These are phyloP conservation scores for Ptychochromis oligacanthus DNA, from an alignment of 2,113 vertebrate genomes.

Conservation along the genomic window DNA sequence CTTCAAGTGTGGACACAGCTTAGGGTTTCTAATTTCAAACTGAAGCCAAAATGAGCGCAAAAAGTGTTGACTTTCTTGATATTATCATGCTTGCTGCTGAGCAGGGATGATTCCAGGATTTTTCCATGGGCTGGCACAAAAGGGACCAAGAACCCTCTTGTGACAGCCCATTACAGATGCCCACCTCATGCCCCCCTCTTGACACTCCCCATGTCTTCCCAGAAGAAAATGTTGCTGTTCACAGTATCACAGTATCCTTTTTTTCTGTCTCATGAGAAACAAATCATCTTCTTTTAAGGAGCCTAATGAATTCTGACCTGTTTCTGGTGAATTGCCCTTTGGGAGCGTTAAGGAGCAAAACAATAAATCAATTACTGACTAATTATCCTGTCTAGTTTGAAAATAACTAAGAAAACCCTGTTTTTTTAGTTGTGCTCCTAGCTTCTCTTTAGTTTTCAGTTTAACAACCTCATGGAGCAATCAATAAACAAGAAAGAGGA, in stretches of 20 bases:
- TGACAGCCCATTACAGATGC: no score
- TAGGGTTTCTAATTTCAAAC: neutral
- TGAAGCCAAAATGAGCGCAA: neutral
- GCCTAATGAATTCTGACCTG: neutral
- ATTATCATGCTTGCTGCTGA: neutral
- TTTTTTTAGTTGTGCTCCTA: neutral
- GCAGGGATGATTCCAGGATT: neutral
- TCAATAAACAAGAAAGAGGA: neutral
- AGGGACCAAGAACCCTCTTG: no score
- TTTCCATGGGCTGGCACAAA: no score
- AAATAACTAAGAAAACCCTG: slow-evolving; percentile 4
- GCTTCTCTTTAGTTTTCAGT: neutral
- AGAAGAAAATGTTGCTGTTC: neutral
- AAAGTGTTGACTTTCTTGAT: neutral
- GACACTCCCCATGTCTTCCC: neutral
- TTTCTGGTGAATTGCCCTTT: slow-evolving; percentile 1
- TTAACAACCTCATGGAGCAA: neutral
- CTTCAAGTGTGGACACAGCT: neutral
- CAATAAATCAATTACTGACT: slow-evolving; percentile 4
- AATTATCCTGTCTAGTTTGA: neutral
- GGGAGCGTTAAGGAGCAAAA: neutral
- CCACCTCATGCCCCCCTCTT: neutral
- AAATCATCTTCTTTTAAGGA: neutral
- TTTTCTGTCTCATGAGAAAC: neutral
- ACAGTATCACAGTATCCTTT: neutral